Evolutionary conservation across 2,888 invertebrate genomes (phyloP).

Genomic region (Phrixothrix hirtus): DNA sequence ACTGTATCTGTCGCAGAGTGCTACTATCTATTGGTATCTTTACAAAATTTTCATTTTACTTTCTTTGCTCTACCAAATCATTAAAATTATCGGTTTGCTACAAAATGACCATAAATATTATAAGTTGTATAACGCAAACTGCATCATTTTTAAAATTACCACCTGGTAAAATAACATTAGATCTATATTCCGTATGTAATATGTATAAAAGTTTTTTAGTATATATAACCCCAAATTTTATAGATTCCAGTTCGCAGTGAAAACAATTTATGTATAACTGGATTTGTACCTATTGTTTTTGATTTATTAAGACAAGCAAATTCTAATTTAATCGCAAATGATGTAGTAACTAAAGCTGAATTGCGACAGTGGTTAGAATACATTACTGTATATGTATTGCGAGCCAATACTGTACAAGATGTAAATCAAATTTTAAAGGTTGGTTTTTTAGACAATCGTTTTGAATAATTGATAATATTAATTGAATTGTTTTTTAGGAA

Average conservation of each 20-base stretch:
- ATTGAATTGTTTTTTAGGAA: conserved; percentile 55
- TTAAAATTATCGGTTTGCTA: background rate
- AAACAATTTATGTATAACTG: conserved; percentile 40
- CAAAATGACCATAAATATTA: conserved; percentile 31
- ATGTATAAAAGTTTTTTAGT: background rate
- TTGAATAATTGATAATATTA: background rate
- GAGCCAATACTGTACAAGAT: conserved; percentile 19
- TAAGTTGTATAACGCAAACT: conserved; percentile 37
- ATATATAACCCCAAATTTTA: conserved; percentile 5
- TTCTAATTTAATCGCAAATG: conserved; percentile 23
- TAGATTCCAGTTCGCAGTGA: conserved; percentile 40
- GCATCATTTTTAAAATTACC: conserved; percentile 37
- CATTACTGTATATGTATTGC: conserved; percentile 42
- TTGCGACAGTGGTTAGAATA: conserved; percentile 53
- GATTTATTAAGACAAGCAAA: conserved; percentile 44
- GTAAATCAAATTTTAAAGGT: conserved; percentile 42
- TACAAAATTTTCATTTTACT: too few relatives aligned
- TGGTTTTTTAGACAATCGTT: conserved; percentile 18
- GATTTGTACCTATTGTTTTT: conserved; percentile 47
- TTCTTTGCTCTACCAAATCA: background rate
- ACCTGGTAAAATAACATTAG: conserved; percentile 36
- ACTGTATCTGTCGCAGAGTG: too few relatives aligned
- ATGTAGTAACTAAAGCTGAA: conserved; percentile 41
- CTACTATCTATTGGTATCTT: too few relatives aligned
- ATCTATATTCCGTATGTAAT: conserved; percentile 33